Conservation (phyloP, 2,888 invertebrate genomes). For the Heliothis peltigera region DNA sequence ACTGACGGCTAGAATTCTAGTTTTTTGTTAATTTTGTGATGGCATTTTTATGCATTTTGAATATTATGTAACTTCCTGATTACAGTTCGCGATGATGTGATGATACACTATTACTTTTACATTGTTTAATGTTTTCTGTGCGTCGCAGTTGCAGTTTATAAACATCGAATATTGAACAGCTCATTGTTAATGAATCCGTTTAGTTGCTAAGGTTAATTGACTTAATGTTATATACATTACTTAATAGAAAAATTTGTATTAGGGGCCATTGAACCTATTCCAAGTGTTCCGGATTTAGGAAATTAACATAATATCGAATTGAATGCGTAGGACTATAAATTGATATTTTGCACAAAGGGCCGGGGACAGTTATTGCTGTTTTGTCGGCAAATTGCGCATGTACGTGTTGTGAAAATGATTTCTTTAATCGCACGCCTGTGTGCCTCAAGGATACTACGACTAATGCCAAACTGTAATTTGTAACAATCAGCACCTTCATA, state of each 20-base stretch:
- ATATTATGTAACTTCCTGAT: conserved; percentile 1
- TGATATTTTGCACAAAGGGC: conserved; percentile 78
- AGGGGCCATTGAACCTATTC: conserved; percentile 62
- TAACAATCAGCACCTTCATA: conserved; percentile 66
- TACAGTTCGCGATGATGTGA: conserved; percentile 3
- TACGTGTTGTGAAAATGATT: conserved; percentile 74
- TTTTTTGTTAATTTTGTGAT: conserved; percentile 15
- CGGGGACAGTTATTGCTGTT: conserved; percentile 77
- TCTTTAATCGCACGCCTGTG: conserved; percentile 71
- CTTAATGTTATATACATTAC: conserved; percentile 22
- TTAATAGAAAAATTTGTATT: conserved; percentile 55
- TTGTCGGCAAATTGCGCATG: conserved; percentile 71
- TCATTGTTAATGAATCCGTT: conserved; percentile 27
- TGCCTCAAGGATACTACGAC: conserved; percentile 72
- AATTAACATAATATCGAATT: conserved; percentile 62
- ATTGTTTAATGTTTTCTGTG: conserved; percentile 30
- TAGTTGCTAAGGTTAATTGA: conserved; percentile 24
- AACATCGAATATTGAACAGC: conserved; percentile 26
- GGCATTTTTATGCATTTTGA: conserved; percentile 32
- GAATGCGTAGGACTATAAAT: conserved; percentile 69
- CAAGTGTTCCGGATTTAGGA: conserved; percentile 60
- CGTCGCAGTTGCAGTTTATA: conserved; percentile 40
- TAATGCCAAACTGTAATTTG: conserved; percentile 74
- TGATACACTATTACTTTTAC: conserved; percentile 6
- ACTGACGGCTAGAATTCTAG: conserved; percentile 13